phyloP scores from a whole-genome alignment of 2,797 vertebrate genomes.

The Paramormyrops hopkinsi region DNA sequence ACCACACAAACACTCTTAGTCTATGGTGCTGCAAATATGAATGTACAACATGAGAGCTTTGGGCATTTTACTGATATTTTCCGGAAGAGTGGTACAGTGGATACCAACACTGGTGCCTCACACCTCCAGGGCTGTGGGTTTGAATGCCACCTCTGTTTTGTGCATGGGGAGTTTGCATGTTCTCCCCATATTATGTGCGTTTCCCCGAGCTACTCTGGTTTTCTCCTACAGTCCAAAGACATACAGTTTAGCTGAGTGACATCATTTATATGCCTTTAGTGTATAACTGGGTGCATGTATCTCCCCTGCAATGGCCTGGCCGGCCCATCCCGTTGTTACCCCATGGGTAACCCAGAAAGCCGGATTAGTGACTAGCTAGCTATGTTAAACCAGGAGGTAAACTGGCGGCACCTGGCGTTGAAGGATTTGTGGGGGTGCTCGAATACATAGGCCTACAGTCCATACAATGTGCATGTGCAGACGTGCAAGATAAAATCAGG shows the following conservation, averaged over 20 bases:
- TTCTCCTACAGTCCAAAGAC: neutral
- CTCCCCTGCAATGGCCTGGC: neutral
- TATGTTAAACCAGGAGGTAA: neutral
- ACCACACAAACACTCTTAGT: neutral
- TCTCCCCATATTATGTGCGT: neutral
- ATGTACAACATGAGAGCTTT: neutral
- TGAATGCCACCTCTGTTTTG: neutral
- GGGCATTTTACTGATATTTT: neutral
- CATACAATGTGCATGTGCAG: neutral
- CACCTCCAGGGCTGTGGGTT: neutral
- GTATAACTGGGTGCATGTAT: neutral
- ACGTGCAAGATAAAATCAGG: neutral
- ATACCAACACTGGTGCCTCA: neutral
- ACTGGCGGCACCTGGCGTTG: neutral
- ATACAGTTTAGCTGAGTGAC: neutral
- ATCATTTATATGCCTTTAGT: neutral
- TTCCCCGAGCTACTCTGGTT: neutral
- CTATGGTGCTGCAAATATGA: neutral
- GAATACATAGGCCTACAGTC: too few relatives aligned
- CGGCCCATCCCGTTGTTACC: neutral
- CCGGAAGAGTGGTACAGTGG: neutral
- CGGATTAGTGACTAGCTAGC: neutral
- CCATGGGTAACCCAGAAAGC: neutral
- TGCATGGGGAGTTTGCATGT: neutral
- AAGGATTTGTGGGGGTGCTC: too few relatives aligned